Conservation (phyloP, 1,140 invertebrate genomes). For the Temnothorax nylanderi region DNA sequence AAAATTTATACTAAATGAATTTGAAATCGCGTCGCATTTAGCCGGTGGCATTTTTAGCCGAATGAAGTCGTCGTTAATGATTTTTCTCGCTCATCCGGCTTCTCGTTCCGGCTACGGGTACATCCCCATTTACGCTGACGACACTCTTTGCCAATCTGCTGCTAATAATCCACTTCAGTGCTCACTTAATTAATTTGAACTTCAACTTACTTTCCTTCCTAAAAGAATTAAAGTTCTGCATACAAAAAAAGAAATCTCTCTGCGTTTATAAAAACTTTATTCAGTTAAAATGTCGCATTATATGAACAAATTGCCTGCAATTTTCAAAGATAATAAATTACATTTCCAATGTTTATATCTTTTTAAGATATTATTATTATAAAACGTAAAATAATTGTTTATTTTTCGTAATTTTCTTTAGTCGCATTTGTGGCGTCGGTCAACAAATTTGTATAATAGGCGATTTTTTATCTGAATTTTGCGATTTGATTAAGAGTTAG, state of each 20-base stretch:
- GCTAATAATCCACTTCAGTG: constrained; percentile 37
- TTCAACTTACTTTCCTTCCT: not conserved
- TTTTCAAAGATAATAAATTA: constrained; percentile 10
- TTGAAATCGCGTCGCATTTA: not conserved
- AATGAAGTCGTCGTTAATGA: constrained; percentile 10
- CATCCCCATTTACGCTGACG: constrained; percentile 36
- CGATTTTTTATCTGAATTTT: not conserved
- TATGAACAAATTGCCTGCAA: not conserved
- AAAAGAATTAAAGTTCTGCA: constrained; percentile 15
- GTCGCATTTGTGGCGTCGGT: too few relatives aligned
- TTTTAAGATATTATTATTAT: not conserved
- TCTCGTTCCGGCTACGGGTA: constrained; percentile 3
- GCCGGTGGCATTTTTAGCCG: not conserved
- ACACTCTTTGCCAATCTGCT: constrained; percentile 44
- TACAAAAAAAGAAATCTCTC: not conserved
- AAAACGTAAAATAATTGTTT: not conserved
- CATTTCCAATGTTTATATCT: not conserved
- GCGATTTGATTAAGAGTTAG: not conserved
- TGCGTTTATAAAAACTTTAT: constrained; percentile 22
- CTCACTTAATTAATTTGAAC: constrained; percentile 49
- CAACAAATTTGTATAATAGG: not conserved
- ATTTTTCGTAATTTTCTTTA: not conserved
- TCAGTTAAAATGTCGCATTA: constrained; percentile 16
- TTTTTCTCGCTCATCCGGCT: not conserved
- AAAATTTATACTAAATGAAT: not conserved